Conservation (phyloP, 2,888 invertebrate genomes). For the Caenorhabditis sp. region DNA sequence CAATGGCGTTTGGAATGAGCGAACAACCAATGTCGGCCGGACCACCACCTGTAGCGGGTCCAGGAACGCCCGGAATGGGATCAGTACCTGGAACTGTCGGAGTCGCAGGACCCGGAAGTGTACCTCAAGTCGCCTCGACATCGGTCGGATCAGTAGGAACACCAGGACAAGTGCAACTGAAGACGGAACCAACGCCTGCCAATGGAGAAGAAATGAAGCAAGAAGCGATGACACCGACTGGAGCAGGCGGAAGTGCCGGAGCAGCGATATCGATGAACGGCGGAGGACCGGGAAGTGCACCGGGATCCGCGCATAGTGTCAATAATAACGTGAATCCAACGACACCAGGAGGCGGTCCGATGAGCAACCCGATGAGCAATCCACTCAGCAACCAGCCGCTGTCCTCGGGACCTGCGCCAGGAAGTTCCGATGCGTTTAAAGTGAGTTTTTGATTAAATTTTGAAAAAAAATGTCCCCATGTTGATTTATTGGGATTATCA, state of each 20-base stretch:
- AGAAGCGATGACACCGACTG: constrained; percentile 69
- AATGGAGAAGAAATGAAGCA: constrained; percentile 75
- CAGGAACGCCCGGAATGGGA: constrained; percentile 64
- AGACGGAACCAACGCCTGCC: constrained; percentile 35
- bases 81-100: constrained; percentile 38
- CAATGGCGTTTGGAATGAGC: constrained; percentile 68
- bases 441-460: constrained; percentile 19
- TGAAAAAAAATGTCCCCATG: too few relatives aligned
- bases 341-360: constrained; percentile 41
- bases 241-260: constrained; percentile 42
- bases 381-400: constrained; percentile 40
- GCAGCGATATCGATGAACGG: constrained; percentile 43
- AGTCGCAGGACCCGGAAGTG: constrained; percentile 65
- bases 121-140: constrained; percentile 44
- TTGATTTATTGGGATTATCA: too few relatives aligned
- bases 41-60: constrained; percentile 61
- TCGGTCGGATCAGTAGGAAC: constrained; percentile 47
- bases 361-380: constrained; percentile 55
- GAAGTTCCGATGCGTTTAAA: constrained; percentile 45
- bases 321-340: constrained; percentile 49
- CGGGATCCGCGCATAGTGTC: constrained; percentile 39
- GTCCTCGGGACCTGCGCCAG: constrained; percentile 39
- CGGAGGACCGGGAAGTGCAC: constrained; percentile 43
- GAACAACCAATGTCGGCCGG: constrained; percentile 60
- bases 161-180: constrained; percentile 26